phyloP scores from a whole-genome alignment of 2,113 vertebrate genomes.

The Falcunculus frontatus region DNA sequence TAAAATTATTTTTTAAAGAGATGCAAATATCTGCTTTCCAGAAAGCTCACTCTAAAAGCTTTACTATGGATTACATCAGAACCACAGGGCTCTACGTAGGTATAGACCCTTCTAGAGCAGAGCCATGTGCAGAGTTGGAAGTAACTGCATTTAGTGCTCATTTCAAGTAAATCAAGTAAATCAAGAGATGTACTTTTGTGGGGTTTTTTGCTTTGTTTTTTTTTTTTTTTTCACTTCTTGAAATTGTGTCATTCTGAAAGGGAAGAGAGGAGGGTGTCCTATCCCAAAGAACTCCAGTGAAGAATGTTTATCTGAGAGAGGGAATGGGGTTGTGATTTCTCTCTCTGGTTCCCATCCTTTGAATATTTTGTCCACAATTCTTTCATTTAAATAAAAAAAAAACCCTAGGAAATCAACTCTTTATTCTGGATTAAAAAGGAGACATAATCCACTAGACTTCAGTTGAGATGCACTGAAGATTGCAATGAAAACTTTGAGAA shows the following conservation, averaged over 20 bases:
- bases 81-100: fast-evolving
- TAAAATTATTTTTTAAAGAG: not conserved
- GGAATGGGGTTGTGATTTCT: not conserved
- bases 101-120: not conserved
- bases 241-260: not conserved
- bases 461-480: not conserved
- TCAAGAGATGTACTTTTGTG: not conserved
- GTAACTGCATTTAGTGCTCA: not conserved
- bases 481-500: not conserved
- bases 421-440: not conserved
- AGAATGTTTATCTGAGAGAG: not conserved
- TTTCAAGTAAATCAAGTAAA: not conserved
- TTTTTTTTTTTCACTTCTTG: not conserved
- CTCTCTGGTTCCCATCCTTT: not conserved
- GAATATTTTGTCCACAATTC: not conserved
- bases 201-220: not conserved
- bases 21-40: not conserved
- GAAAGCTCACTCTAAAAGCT: not conserved
- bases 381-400: not conserved
- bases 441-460: not conserved
- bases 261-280: not conserved
- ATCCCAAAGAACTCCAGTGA: not conserved
- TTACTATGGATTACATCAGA: not conserved
- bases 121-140: not conserved
- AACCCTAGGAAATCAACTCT: not conserved